Evolutionary conservation across 1,140 invertebrate genomes (phyloP), one percentile per base, ranked within the genome.

Genomic region (Tribolium madens): DNA sequence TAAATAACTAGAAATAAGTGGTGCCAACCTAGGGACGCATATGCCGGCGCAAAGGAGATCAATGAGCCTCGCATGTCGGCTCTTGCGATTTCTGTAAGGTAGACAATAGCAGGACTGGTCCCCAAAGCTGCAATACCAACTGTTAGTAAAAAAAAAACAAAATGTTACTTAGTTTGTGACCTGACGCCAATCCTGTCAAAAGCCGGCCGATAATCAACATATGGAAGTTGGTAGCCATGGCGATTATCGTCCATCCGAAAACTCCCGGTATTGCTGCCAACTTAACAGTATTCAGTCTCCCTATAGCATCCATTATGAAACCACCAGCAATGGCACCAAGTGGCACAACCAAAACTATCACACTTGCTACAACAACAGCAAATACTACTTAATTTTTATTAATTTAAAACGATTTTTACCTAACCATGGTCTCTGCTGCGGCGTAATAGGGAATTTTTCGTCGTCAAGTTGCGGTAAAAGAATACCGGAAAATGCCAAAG

Each of bases 241-340:
- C 90, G 18, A 93, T 91, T 1, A 90, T 76, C 0, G 90, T 80
- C 90, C 91, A 93, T 1, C 92, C 92, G 1, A 88, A 64, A 0
- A 91, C 79, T 73, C 89, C 92, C 1, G 92, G 91, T 7, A 93
- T 80, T 0, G 89, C 85, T 0, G 90, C 88, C 1, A 91, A 75
- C 80, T 91, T 88, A 7, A 94, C 87, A 0, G 91, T 90, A 64
- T 86, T 87, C 79, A 91, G 86, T 64, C 92, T 84, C 10, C 93
- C 92, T 31, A 92, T 81, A 13, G 83, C 86, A 78, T 93, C 92
- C 84, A 93, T 90, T 1, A 90, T 76, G 75, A 88, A 88, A n/a
- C 90, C 87, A 42, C 87, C 87, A 9, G 89, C 50, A 0, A 90
- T 47, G 0, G 89, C 88, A 3, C 89, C 89, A 6, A 90, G 17